These are phyloP conservation scores for Indicator maculatus DNA, from an alignment of 2,113 vertebrate species.

Conservation along the genomic window DNA sequence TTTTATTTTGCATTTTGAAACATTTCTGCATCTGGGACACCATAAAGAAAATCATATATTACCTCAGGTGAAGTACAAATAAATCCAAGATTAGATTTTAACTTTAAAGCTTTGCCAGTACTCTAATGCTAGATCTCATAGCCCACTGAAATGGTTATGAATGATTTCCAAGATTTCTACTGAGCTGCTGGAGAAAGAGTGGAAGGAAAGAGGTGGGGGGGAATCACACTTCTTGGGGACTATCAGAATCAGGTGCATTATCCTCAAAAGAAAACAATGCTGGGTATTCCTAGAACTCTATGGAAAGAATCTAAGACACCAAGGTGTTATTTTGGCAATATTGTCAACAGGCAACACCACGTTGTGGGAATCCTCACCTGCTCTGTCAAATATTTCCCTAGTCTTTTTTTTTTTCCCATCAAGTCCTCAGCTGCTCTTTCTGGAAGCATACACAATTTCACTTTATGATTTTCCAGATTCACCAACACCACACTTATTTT, in stretches of 20 bases:
- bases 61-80: neutral
- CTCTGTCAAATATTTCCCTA: neutral
- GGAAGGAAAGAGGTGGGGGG: neutral
- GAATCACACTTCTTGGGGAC: neutral
- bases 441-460: neutral
- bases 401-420: neutral
- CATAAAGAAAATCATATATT: neutral
- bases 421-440: neutral
- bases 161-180: neutral
- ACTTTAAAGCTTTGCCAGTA: neutral
- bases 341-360: neutral
- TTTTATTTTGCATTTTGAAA: neutral
- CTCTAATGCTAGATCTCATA: neutral
- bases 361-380: neutral
- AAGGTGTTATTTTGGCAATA: neutral
- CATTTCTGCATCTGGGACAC: neutral
- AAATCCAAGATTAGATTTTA: neutral
- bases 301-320: neutral
- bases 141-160: neutral
- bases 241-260: neutral
- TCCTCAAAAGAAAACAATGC: neutral
- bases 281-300: neutral
- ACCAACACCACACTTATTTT: neutral
- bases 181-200: neutral
- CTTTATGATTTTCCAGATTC: neutral